A percentile compares a stretch with the other conserved stretches of the same genome.
Conservation (phyloP, 1,140 invertebrate species). For the Solenopsis fugax region DNA sequence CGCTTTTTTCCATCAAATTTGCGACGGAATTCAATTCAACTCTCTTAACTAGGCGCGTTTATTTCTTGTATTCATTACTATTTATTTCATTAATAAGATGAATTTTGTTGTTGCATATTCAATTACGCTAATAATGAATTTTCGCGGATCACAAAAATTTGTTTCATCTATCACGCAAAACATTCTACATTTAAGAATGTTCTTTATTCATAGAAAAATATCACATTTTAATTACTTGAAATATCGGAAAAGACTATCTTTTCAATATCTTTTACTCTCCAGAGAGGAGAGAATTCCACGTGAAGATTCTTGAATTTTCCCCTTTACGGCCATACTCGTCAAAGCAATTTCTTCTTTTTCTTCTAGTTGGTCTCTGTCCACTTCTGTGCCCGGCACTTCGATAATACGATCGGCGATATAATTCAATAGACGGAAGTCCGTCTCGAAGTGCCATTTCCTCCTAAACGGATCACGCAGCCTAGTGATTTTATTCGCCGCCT, state of each 20-base stretch:
- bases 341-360: constrained; percentile 46
- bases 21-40: neutral
- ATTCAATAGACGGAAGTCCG: constrained; percentile 63
- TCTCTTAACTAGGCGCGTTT: neutral
- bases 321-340: constrained; percentile 16
- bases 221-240: neutral
- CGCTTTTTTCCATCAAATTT: neutral
- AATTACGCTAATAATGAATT: neutral
- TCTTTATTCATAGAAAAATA: neutral
- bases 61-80: neutral
- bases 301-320: constrained; percentile 26
- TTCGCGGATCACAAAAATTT: neutral
- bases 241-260: neutral
- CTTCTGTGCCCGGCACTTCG: constrained; percentile 10
- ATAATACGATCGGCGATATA: constrained; percentile 71
- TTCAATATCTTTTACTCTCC: neutral
- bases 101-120: neutral
- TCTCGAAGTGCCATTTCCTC: constrained; percentile 54
- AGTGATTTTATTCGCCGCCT: constrained; percentile 65
- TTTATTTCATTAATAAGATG: neutral
- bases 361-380: constrained; percentile 21
- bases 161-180: neutral
- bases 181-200: neutral
- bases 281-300: neutral
- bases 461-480: constrained; percentile 72